Base-by-base conservation (phyloP, 1,140 invertebrate genomes). In the Psix sp. region DNA sequence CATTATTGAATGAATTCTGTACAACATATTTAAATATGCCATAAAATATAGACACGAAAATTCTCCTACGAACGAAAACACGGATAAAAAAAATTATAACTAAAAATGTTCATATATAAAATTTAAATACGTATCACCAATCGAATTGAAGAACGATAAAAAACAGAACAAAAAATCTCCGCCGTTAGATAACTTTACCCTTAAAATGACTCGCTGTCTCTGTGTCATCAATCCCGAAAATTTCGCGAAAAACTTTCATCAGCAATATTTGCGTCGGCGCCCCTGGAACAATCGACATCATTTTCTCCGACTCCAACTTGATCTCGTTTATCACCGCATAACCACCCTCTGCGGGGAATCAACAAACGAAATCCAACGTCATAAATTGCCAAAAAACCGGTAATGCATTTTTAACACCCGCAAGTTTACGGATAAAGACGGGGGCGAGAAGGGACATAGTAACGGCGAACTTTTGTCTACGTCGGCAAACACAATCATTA, bases 301-400 rank as follows among this genome's bases (percentile, higher is more conserved):
- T 67, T 68, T 51, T 45, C 45, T 39, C 54, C 31, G 56, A 59
- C 43, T 59, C 33, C 21, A 35, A 46, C 48, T 54, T 24, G 45
- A 52, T 60, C 54, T 60, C 65, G 24, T 68, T 68, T 60, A 68
- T 54, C 65, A 60, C 65, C 21, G 38, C 33, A 59, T 54, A 68
- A 68, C 46, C 39, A 43, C 39, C 45, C 38, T 63, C 42, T 51
- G 38, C 24, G 39, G 35, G 36, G 63, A 57, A 38, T 59, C 63
- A 57, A 59, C 46, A 52, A 68, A 52, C 46, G 45, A 68, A 59
- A 68, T 59, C 46, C 59, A 46, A 51, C 26, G 38, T 43, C 46
- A 59, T 68, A 68, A 68, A 68, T 68, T 13, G 24, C 26, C 36
- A 24, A 45, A 51, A 56, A 51, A 42, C 15, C 43, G 18, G 24